Conservation (phyloP, 2,888 invertebrate species). For the Shargacucullia verbasci region DNA sequence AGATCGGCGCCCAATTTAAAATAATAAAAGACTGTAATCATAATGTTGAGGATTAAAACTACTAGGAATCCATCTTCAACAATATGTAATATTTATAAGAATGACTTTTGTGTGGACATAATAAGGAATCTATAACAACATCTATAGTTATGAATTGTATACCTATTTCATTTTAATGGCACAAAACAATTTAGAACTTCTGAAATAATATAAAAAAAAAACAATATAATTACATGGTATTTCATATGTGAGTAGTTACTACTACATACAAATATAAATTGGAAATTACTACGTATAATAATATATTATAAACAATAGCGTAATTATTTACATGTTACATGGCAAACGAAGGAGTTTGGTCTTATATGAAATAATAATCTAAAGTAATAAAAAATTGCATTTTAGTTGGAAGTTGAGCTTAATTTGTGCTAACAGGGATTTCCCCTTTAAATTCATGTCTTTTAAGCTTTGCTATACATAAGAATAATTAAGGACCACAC, state of each 20-base stretch:
- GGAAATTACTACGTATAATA: slow-evolving; percentile 57
- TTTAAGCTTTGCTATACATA: slow-evolving; percentile 66
- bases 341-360: slow-evolving; percentile 83
- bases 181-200: slow-evolving; percentile 74
- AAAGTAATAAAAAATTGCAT: slow-evolving; percentile 64
- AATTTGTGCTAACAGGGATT: slow-evolving; percentile 66
- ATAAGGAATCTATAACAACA: slow-evolving; percentile 29
- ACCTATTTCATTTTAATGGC: slow-evolving; percentile 74
- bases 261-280: slow-evolving; percentile 59
- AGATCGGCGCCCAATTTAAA: slow-evolving; percentile 10
- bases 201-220: slow-evolving; percentile 55
- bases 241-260: slow-evolving; percentile 50
- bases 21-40: slow-evolving; percentile 8
- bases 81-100: neutral
- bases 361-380: slow-evolving; percentile 60
- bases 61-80: no score
- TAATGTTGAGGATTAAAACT: no score
- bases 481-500: slow-evolving; percentile 28
- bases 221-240: slow-evolving; percentile 54
- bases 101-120: slow-evolving; percentile 21
- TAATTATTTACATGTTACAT: slow-evolving; percentile 81
- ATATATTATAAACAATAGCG: slow-evolving; percentile 67
- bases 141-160: slow-evolving; percentile 39
- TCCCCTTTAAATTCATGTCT: slow-evolving; percentile 65
- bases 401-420: slow-evolving; percentile 67